phyloP scores from a whole-genome alignment of 1,140 invertebrate species.

The Panagrolaimus sp. region DNA sequence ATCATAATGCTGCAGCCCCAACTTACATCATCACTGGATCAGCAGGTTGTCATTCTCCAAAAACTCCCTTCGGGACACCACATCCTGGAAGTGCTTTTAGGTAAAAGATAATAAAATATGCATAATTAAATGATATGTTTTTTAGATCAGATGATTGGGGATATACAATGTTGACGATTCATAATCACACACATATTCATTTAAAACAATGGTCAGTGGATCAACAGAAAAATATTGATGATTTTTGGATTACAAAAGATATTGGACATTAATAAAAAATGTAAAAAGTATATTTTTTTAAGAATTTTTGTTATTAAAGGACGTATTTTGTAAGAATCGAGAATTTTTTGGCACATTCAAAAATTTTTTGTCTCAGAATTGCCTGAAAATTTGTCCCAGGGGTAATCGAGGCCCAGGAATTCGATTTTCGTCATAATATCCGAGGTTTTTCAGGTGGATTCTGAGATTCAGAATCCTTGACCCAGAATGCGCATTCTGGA shows the following conservation, averaged over 20 bases:
- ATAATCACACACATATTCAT: slow-evolving; percentile 79
- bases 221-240: slow-evolving; percentile 25
- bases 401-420: no score
- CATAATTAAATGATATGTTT: no score
- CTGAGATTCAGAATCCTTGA: no score
- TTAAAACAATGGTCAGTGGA: slow-evolving; percentile 81
- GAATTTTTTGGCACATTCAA: no score
- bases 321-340: no score
- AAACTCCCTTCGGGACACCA: slow-evolving; percentile 35
- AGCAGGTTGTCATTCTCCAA: slow-evolving; percentile 66
- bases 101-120: background rate
- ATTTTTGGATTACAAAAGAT: slow-evolving; percentile 37
- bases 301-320: no score
- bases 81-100: slow-evolving; percentile 23
- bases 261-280: slow-evolving; percentile 11
- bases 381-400: no score
- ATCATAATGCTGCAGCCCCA: slow-evolving; percentile 79
- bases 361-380: no score
- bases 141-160: slow-evolving; percentile 77
- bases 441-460: no score
- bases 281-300: no score
- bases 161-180: slow-evolving; percentile 75
- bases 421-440: no score
- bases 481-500: no score
- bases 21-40: slow-evolving; percentile 88